Base-by-base conservation (phyloP, 2,797 vertebrate genomes). In the Sebastes taczanowskii region DNA sequence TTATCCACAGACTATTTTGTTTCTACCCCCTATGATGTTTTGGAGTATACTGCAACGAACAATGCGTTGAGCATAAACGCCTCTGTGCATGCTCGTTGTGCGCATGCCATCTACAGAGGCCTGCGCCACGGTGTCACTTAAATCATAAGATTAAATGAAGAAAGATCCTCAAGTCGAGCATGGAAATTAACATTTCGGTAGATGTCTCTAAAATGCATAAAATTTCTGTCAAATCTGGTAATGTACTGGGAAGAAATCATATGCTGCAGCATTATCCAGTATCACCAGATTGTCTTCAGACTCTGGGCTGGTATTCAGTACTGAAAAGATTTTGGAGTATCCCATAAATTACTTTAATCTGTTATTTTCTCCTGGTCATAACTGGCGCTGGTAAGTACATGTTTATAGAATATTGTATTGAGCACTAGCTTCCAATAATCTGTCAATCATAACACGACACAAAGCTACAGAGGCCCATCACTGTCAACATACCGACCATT, bases 371-470 rank as follows among this genome's bases (percentile, higher is more conserved):
- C 7, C 34, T 61, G 32, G 49, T 65, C 3, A 29, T 42, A 61
- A 32, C 20, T n/a, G 7, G 23, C 3, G 2, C 4, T 46, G 42
- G 8, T 42, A 42, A 46, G 42, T 1, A 20, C 42, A 20, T 46
- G 42, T 46, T 46, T 46, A 20, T 46, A 7, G 13, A 60, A 61
- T 61, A 62, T 29, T 61, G 27, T 11, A n/a, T 10, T 22, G n/a
- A 71, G 23, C 56, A 74, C 29, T 42, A 46, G 11, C 71, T 77
- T 76, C 35, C n/a, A 69, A 73, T 63, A 38, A 70, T 49, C 16
- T 69, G 68, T 85, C 77, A 71, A 27, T 75, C 79, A 58, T 34
- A 70, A 42, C 29, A 62, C 61, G 56, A 74, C 27, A 74, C 14
- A 34, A 46, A 56, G 75, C 30, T 58, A 64, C 64, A 38, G 18